These are phyloP conservation scores for Romanogobio albipinnatus DNA, from an alignment of 2,113 vertebrate genomes.

Conservation along the genomic window DNA sequence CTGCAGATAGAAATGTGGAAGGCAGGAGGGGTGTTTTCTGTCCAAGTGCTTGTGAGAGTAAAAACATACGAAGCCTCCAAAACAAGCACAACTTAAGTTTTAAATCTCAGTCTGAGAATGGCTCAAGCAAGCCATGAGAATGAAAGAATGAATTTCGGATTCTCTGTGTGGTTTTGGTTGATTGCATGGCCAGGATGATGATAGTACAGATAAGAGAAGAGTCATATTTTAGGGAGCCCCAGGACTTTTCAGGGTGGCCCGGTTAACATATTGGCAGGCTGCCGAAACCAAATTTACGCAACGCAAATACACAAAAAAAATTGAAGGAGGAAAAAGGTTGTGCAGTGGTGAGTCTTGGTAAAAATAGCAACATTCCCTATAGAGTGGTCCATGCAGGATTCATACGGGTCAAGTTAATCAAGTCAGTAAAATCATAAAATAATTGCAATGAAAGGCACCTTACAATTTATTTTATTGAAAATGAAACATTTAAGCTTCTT, in stretches of 20 bases:
- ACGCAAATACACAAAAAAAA: slow-evolving; percentile 12
- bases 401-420: neutral
- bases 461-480: neutral
- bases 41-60: slow-evolving; percentile 37
- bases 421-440: neutral
- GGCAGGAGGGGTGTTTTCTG: neutral
- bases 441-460: neutral
- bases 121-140: slow-evolving; percentile 8
- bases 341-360: neutral
- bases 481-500: neutral
- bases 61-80: slow-evolving; percentile 39
- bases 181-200: slow-evolving; percentile 13
- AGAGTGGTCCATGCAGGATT: neutral
- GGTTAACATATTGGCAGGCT: neutral
- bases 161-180: slow-evolving; percentile 33
- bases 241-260: slow-evolving; percentile 16
- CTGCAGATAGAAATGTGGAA: slow-evolving; percentile 31
- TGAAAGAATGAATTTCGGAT: neutral
- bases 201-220: slow-evolving; percentile 14
- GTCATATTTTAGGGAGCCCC: neutral
- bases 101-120: slow-evolving; percentile 25
- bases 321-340: neutral
- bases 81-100: slow-evolving; percentile 38
- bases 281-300: slow-evolving; percentile 1
- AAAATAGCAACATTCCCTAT: neutral